Base-by-base conservation (phyloP, 2,797 vertebrate species). In the Eurystomus glaucurus region DNA sequence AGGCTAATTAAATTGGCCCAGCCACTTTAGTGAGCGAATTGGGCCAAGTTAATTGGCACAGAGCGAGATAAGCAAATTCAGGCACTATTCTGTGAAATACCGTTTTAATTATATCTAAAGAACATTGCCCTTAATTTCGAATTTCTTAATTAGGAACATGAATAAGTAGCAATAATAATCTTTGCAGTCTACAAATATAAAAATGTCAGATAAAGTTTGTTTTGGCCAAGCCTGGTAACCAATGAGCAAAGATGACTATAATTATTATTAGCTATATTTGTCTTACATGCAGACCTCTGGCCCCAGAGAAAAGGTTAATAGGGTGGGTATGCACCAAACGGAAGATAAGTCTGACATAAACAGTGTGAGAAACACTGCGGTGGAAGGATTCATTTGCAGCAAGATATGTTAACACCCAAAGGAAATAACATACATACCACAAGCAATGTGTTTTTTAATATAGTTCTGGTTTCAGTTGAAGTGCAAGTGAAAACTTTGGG, bases 31-130 rank as follows among this genome's bases (percentile, higher is more conserved):
- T 70, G 93, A 95, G 83, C 46, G 96, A 94, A 93, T 41, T 84
- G 90, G 85, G 39, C 65, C 88, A 94, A 93, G 60, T 96, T 97
- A 97, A 91, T 96, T 97, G 95, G 93, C 83, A 48, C 29, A 86
- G 62, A 76, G 62, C 68, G 26, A 95, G 94, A 92, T 94, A 94
- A 96, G 74, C 20, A 88, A 95, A 97, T 94, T 94, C 86, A 96
- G 65, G 58, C 76, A 71, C 70, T 81, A 78, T 41, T 93, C 28
- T 92, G 48, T 97, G 90, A 98, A 97, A 97, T 97, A 95, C 48
- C 1, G 1, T 85, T 98, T 97, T 97, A 98, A 98, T 98, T 97
- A 95, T 93, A 96, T 85, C 29, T 88, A 85, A 97, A 85, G 78
- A 96, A 90, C 18, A 14, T 25, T 85, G 62, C 25, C 50, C 85